Evolutionary conservation across 2,797 vertebrate genomes (phyloP).

Genomic region (Silurus lanzhouensis): DNA sequence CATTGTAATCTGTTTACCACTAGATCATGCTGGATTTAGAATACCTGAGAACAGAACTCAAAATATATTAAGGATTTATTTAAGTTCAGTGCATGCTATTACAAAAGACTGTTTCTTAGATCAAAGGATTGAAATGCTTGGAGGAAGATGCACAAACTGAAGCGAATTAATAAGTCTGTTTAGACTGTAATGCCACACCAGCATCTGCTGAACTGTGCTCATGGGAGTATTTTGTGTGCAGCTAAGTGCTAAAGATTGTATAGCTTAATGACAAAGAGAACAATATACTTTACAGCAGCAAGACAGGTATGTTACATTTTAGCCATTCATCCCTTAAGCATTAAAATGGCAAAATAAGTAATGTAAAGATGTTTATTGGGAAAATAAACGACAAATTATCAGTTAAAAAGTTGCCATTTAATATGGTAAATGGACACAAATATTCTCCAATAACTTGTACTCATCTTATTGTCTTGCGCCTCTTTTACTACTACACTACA

Average conservation of each 20-base stretch:
- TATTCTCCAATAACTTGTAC: background rate
- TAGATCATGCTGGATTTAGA: conserved; percentile 11
- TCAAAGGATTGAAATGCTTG: conserved; percentile 20
- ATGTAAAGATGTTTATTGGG: background rate
- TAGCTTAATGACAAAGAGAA: background rate
- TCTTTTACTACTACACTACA: background rate
- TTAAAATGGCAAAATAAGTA: background rate
- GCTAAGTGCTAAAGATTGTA: background rate
- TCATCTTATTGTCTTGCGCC: background rate
- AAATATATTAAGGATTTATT: conserved; percentile 9
- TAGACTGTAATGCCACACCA: conserved; percentile 36
- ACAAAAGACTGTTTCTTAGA: conserved; percentile 15
- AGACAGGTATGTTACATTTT: background rate
- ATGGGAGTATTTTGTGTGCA: background rate
- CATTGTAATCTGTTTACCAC: conserved; percentile 29
- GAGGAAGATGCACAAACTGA: conserved; percentile 1
- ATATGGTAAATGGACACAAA: background rate
- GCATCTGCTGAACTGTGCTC: conserved; percentile 12
- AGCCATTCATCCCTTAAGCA: background rate
- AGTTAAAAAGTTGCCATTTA: background rate
- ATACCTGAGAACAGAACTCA: conserved; percentile 9
- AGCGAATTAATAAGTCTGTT: conserved; percentile 43
- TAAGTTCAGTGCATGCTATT: background rate
- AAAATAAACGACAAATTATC: background rate
- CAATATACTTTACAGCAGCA: background rate